Percentiles rank a stretch among this genome's conserved stretches.
These are phyloP conservation scores for Pristionchus mayeri DNA, from an alignment of 2,888 invertebrate genomes.

Conservation along the genomic window DNA sequence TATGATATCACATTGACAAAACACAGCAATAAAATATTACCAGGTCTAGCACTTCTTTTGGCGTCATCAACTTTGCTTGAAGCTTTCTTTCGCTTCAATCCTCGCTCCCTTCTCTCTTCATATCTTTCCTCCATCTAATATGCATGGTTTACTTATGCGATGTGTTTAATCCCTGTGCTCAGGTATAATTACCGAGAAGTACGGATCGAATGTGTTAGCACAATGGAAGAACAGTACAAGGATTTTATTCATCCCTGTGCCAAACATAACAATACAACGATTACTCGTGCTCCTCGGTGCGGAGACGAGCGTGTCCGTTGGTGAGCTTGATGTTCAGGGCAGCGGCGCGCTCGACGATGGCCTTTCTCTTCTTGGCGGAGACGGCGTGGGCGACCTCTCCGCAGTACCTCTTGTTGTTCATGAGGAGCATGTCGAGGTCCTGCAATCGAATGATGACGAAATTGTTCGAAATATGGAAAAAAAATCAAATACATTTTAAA, in stretches of 20 bases:
- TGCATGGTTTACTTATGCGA: background rate
- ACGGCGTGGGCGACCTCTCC: conserved; percentile 98
- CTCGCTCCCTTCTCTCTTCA: conserved; percentile 6
- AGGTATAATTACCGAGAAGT: conserved; percentile 36
- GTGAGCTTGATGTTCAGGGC: conserved; percentile 95
- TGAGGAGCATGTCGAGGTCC: conserved; percentile 97
- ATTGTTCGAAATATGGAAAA: background rate
- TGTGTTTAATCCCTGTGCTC: background rate
- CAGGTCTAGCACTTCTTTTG: conserved; percentile 70
- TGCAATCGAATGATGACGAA: conserved; percentile 77
- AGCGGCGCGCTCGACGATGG: conserved; percentile 91
- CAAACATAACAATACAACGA: conserved; percentile 44
- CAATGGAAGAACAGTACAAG: background rate
- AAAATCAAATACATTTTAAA: too few relatives aligned
- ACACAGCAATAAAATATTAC: conserved; percentile 55
- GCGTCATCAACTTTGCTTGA: conserved; percentile 59
- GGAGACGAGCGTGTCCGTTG: conserved; percentile 94
- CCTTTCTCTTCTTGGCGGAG: conserved; percentile 96
- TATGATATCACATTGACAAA: too few relatives aligned
- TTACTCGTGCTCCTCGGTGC: conserved; percentile 99
- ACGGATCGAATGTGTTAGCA: conserved; percentile 36
- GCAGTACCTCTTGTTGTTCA: conserved; percentile 97
- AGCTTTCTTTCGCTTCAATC: conserved; percentile 45
- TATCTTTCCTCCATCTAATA: conserved; percentile 40
- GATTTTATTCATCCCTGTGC: conserved; percentile 25